These are phyloP conservation scores for Diaperis boleti DNA, from an alignment of 2,888 invertebrate species.

Conservation along the genomic window DNA sequence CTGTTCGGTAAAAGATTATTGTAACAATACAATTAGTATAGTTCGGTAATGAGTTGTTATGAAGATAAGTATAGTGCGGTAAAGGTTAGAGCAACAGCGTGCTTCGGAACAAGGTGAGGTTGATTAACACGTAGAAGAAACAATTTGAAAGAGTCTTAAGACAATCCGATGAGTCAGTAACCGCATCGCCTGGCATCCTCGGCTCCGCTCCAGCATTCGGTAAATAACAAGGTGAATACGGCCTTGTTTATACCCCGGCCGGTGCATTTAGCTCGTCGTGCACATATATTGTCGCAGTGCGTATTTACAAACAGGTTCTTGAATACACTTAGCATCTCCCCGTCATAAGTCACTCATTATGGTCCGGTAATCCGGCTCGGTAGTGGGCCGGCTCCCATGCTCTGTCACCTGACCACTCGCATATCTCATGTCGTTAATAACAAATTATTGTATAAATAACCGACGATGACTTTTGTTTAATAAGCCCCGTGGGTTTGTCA, in stretches of 20 bases:
- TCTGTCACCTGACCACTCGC: slow-evolving; percentile 49
- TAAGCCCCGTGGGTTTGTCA: slow-evolving; percentile 41
- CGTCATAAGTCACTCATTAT: slow-evolving; percentile 50
- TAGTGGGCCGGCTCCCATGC: slow-evolving; percentile 46
- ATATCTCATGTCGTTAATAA: slow-evolving; percentile 52
- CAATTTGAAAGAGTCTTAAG: slow-evolving; percentile 6
- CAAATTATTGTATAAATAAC: slow-evolving; percentile 53
- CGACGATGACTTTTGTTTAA: slow-evolving; percentile 41
- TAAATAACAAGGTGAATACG: slow-evolving; percentile 45
- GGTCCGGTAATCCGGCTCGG: slow-evolving; percentile 43
- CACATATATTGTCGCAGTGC: slow-evolving; percentile 45
- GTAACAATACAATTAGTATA: too few species aligned
- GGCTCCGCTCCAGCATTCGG: slow-evolving; percentile 38
- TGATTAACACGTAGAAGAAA: too few species aligned
- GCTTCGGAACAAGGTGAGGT: too few species aligned
- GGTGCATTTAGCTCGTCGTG: slow-evolving; percentile 41
- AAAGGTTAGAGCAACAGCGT: too few species aligned
- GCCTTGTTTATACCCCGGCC: slow-evolving; percentile 42
- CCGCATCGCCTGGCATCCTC: slow-evolving; percentile 13
- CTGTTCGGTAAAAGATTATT: too few species aligned
- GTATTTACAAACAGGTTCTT: slow-evolving; percentile 45
- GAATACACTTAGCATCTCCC: slow-evolving; percentile 46
- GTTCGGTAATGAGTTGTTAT: too few species aligned
- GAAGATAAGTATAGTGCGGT: too few species aligned
- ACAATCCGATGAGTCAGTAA: slow-evolving; percentile 12